Evolutionary conservation across 1,140 invertebrate genomes (phyloP).

Genomic region (Adelges cooleyi): DNA sequence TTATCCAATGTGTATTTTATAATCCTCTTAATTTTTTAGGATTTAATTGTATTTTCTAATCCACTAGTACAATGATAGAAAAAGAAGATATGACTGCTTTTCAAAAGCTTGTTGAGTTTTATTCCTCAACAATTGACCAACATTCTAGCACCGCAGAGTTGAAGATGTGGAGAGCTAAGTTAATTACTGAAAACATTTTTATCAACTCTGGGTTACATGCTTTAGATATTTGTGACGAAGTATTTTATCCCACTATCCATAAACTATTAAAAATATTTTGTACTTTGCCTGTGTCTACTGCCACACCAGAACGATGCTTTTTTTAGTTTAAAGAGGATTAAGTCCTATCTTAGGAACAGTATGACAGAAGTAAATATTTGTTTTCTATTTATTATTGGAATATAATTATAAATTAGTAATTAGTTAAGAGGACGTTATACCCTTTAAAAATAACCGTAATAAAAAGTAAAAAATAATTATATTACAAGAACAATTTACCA

Average conservation of each 20-base stretch:
- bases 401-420: background rate
- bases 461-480: no score
- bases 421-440: no score
- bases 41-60: conserved; percentile 9
- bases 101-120: conserved; percentile 13
- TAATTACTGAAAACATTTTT: background rate
- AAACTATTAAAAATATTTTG: background rate
- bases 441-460: no score
- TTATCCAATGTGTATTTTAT: no score
- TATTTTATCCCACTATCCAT: background rate
- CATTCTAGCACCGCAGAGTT: background rate
- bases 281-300: background rate
- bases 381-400: background rate
- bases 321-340: background rate
- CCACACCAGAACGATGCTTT: background rate
- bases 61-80: background rate
- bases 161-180: background rate
- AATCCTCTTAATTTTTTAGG: conserved; percentile 13
- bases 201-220: background rate
- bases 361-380: conserved; percentile 7
- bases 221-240: conserved; percentile 1
- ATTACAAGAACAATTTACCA: no score
- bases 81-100: background rate
- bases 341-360: background rate
- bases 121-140: background rate